Conservation (phyloP, 2,113 vertebrate species). For the Crotophaga sulcirostris region DNA sequence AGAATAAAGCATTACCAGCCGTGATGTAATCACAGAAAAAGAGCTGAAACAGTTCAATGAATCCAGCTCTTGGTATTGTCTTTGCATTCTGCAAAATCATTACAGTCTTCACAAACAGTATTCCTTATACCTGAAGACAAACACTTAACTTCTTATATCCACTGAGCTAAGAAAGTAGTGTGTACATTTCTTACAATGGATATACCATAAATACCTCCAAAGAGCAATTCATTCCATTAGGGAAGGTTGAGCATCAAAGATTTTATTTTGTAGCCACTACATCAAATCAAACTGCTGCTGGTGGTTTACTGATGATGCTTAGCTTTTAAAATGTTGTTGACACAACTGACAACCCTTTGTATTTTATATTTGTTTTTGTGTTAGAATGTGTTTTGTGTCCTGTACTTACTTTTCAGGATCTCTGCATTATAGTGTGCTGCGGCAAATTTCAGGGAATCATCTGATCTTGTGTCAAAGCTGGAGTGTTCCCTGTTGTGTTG, state of each 20-base stretch:
- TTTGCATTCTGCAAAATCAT: background rate
- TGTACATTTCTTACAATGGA: background rate
- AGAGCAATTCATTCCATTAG: background rate
- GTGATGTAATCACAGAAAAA: background rate
- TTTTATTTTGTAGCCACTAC: background rate
- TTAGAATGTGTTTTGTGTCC: background rate
- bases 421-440: slow-evolving; percentile 91
- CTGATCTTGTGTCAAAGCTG: slow-evolving; percentile 69
- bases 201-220: background rate
- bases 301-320: background rate
- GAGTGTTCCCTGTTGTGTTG: slow-evolving; percentile 68
- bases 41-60: background rate
- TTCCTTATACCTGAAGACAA: background rate
- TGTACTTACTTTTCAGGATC: slow-evolving; percentile 90
- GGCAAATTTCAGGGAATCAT: slow-evolving; percentile 84
- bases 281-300: background rate
- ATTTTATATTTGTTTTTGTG: background rate
- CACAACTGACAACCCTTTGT: background rate
- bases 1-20: background rate
- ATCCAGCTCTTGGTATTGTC: background rate
- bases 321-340: background rate
- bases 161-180: background rate
- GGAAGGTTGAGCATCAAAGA: background rate
- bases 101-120: background rate
- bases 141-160: background rate